Conservation (phyloP, 1,140 invertebrate species). For the Arion vulgaris region DNA sequence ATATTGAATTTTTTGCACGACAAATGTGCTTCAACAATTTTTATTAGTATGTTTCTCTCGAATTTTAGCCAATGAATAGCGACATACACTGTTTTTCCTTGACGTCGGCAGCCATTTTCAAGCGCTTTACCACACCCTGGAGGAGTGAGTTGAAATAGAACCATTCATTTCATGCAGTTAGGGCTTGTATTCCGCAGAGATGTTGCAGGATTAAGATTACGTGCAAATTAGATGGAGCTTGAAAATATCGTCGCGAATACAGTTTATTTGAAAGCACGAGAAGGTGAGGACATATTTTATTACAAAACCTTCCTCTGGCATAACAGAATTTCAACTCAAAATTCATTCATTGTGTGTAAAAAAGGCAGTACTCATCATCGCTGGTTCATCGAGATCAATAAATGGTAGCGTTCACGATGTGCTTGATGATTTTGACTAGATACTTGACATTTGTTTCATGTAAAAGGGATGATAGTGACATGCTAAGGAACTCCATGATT, state of each 20-base stretch:
- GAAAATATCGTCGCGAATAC: slow-evolving; percentile 99
- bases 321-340: too few species aligned
- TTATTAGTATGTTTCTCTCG: background rate
- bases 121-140: slow-evolving; percentile 63
- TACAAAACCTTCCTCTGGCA: too few species aligned
- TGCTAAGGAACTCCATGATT: too few species aligned
- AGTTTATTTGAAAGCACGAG: slow-evolving; percentile 99
- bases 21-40: background rate
- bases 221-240: slow-evolving; percentile 89
- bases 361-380: too few species aligned
- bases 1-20: background rate
- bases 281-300: slow-evolving; percentile 82
- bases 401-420: too few species aligned
- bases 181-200: slow-evolving; percentile 57
- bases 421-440: too few species aligned
- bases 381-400: too few species aligned
- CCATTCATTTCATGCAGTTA: slow-evolving; percentile 59
- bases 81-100: slow-evolving; percentile 40
- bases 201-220: slow-evolving; percentile 59
- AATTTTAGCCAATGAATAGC: slow-evolving; percentile 52
- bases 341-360: too few species aligned
- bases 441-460: too few species aligned
- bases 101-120: slow-evolving; percentile 59
- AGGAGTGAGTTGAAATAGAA: slow-evolving; percentile 46
- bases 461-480: too few species aligned